Percentiles rank a stretch among this genome's conserved stretches.
Evolutionary conservation across 2,797 vertebrate species (phyloP).

Genomic region (Cetoscarus ocellatus): DNA sequence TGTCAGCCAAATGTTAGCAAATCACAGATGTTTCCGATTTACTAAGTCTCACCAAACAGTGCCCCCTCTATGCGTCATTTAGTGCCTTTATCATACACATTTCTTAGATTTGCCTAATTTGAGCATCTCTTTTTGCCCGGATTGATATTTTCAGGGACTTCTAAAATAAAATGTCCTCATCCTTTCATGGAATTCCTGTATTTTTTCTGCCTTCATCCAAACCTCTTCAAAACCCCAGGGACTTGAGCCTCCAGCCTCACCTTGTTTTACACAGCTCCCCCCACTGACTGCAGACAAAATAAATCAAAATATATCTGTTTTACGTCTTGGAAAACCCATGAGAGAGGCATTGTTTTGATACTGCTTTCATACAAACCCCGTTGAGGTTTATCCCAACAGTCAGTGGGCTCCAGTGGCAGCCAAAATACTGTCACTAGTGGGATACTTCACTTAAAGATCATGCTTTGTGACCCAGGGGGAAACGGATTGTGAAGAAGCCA

Average conservation of each 20-base stretch:
- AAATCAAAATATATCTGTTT: slow-evolving; percentile 51
- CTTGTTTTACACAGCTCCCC: slow-evolving; percentile 2
- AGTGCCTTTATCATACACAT: neutral
- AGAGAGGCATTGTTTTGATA: slow-evolving; percentile 51
- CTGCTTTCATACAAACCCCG: slow-evolving; percentile 45
- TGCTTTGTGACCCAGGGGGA: slow-evolving; percentile 68
- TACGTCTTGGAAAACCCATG: slow-evolving; percentile 40
- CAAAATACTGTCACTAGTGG: slow-evolving; percentile 73
- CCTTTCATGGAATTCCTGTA: neutral
- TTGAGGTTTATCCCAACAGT: slow-evolving; percentile 68
- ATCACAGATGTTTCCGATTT: too few relatives aligned
- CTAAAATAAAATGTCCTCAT: slow-evolving; percentile 11
- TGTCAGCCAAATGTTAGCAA: too few relatives aligned
- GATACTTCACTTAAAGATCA: slow-evolving; percentile 64
- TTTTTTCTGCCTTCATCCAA: neutral
- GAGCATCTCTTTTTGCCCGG: neutral
- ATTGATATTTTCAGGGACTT: neutral
- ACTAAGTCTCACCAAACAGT: too few relatives aligned
- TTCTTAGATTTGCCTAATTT: neutral
- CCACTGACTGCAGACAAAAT: slow-evolving; percentile 22
- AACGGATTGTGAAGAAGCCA: slow-evolving; percentile 50
- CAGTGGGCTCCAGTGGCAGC: slow-evolving; percentile 57
- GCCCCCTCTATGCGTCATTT: neutral
- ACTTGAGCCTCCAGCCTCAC: slow-evolving; percentile 1
- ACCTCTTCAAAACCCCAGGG: neutral